Base-by-base conservation (phyloP, 2,797 vertebrate species). In the Leuciscus waleckii region DNA sequence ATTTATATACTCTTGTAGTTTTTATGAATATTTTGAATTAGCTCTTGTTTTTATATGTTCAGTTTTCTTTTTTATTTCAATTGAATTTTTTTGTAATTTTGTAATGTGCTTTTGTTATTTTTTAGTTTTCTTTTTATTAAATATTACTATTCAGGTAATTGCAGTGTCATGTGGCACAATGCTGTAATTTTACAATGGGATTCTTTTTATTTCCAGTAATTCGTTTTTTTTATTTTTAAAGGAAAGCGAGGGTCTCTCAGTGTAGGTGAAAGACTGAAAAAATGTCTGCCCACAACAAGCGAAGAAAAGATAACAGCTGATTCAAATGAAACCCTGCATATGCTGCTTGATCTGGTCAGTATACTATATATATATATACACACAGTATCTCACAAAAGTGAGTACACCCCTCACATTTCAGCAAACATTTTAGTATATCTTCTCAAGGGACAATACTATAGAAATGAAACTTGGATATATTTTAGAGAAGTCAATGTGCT, bases 271-370 rank as follows among this genome's bases (percentile, higher is more conserved):
- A 96, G 89, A 80, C 77, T 99, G 5, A 94, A 92, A 56, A 80
- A 84, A 4, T 84, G 97, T 86, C 91, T 98, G 1, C 93, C 92
- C 0, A 95, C 94, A 1, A 89, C 90, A 17, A 74, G 87, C 17
- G 95, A 94, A 75, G 89, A 90, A 69, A 94, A 94, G 90, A 89
- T 93, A 35, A 90, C 94, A 1, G 92, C 95, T 14, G 92, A 92
- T 16, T 92, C 95, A 21, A 92, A 92, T 0, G 96, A 97, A 78
- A 94, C 94, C 71, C 92, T 97, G 32, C 91, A 94, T 85, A 89
- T 92, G 88, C 90, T 99, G 61, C 92, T 96, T 71, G 97, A 98
- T 87, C 85, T 97, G 96, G 97, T 98, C 26, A 88, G 92, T 89
- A 65, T 89, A 49, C 51, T 54, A 6, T 35, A 35, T 23, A 3